phyloP scores from a whole-genome alignment of 2,888 invertebrate genomes.

The Ophonus ardosiacus region DNA sequence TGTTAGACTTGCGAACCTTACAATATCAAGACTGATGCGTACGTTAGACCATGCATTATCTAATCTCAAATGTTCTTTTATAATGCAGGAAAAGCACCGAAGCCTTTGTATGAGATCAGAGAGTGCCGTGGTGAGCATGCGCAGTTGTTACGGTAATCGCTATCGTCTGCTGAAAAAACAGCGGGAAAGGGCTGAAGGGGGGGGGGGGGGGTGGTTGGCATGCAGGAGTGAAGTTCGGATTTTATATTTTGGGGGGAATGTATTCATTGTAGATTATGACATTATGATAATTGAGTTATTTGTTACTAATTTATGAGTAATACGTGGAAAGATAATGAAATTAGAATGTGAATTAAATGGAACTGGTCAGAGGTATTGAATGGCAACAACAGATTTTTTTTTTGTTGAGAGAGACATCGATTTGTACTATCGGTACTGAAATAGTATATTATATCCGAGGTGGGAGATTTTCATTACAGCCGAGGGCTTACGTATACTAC shows the following conservation, averaged over 20 bases:
- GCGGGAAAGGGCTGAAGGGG: no score
- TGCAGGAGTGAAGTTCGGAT: no score
- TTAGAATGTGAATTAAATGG: not conserved
- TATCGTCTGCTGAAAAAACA: not conserved
- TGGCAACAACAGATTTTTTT: no score
- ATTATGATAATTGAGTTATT: not conserved
- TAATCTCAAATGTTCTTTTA: constrained; percentile 51
- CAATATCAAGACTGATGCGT: constrained; percentile 58
- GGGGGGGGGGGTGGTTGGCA: not conserved
- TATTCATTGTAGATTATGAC: not conserved
- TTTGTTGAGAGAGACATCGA: no score
- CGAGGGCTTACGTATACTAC: no score
- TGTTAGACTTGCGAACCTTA: not conserved
- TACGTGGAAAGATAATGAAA: not conserved
- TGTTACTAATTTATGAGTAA: not conserved
- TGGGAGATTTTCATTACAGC: no score
- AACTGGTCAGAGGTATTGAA: no score
- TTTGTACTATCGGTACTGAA: no score
- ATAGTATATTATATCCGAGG: no score
- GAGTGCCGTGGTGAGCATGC: constrained; percentile 31
- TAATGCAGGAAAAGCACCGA: constrained; percentile 39
- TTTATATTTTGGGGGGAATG: not conserved
- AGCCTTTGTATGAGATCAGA: constrained; percentile 14
- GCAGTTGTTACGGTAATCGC: constrained; percentile 47
- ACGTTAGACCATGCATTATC: constrained; percentile 56